phyloP scores from a whole-genome alignment of 2,797 vertebrate genomes.

The Oophaga sylvatica region DNA sequence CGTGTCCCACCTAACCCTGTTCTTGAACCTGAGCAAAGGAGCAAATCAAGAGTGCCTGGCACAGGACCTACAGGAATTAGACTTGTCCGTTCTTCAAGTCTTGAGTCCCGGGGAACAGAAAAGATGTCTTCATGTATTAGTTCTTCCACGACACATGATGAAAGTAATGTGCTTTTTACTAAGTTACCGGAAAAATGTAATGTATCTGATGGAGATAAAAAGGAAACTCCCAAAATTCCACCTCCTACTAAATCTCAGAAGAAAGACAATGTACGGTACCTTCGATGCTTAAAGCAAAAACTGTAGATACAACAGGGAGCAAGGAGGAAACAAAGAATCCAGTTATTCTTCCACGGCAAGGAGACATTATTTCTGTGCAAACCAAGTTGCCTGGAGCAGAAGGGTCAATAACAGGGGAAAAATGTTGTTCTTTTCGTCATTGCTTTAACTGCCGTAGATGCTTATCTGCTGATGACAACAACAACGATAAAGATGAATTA shows the following conservation, averaged over 20 bases:
- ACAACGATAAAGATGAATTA: constrained; percentile 95
- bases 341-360: constrained; percentile 86
- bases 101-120: constrained; percentile 87
- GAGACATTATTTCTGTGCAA: constrained; percentile 74
- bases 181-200: constrained; percentile 90
- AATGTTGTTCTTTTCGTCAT: constrained; percentile 95
- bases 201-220: constrained; percentile 89
- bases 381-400: constrained; percentile 74
- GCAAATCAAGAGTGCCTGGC: constrained; percentile 74
- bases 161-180: constrained; percentile 86
- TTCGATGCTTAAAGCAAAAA: constrained; percentile 72
- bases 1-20: constrained; percentile 81
- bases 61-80: constrained; percentile 79
- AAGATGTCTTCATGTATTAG: constrained; percentile 79
- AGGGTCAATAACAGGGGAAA: constrained; percentile 82
- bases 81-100: constrained; percentile 90
- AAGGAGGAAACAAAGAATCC: constrained; percentile 81
- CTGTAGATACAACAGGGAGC: constrained; percentile 77
- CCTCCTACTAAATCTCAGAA: constrained; percentile 80
- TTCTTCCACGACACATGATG: constrained; percentile 82
- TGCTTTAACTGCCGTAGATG: constrained; percentile 98
- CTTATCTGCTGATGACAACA: constrained; percentile 88
- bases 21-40: constrained; percentile 78
- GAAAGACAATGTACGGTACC: constrained; percentile 80
- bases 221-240: constrained; percentile 75